Evolutionary conservation across 2,888 invertebrate species (phyloP), one percentile per base, ranked within the genome.

Genomic region (Coleophora deauratella): DNA sequence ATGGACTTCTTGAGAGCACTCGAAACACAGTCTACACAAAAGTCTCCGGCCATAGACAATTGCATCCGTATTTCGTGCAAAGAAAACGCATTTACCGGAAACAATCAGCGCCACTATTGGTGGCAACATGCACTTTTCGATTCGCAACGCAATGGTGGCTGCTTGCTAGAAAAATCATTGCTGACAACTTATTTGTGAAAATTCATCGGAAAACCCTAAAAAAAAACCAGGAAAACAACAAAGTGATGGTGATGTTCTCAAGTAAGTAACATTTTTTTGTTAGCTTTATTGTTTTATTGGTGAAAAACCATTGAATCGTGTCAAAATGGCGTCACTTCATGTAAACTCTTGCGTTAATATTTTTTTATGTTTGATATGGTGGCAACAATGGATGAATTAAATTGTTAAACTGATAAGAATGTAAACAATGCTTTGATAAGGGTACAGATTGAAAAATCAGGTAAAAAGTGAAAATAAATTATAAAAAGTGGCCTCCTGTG

Each of bases 111-210:
- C 53, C 41, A 9, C 48, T 47, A 34, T 38, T 45, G 51, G 46
- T 11, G 2, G 43, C n/a, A 51, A 40, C 13, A 10, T 3, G 36
- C 49, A 54, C 37, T 4, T 41, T 41, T 30, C 32, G 50, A 46
- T 50, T 58, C 21, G 21, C 21, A 21, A 21, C 21, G 62, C 55
- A 74, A 82, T 82, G 82, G 80, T 85, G 82, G 76, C 84, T 76
- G 73, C 78, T 61, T 71, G 80, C 48, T 57, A 55, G 43, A 54
- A 51, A 45, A 62, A 64, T 66, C 85, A 84, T 80, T 84, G 85
- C 85, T 82, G 85, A 81, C 85, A 85, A 85, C 84, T 37, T 79
- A 67, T 71, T 71, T 67, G 57, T 50, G 47, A 54, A 60, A 65
- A 75, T 62, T 61, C 46, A 59, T 63, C 50, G 54, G 65, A 65